Evolutionary conservation across 1,140 invertebrate genomes (phyloP), one percentile per base, ranked within the genome.

Genomic region (Heliconius eleuchia): DNA sequence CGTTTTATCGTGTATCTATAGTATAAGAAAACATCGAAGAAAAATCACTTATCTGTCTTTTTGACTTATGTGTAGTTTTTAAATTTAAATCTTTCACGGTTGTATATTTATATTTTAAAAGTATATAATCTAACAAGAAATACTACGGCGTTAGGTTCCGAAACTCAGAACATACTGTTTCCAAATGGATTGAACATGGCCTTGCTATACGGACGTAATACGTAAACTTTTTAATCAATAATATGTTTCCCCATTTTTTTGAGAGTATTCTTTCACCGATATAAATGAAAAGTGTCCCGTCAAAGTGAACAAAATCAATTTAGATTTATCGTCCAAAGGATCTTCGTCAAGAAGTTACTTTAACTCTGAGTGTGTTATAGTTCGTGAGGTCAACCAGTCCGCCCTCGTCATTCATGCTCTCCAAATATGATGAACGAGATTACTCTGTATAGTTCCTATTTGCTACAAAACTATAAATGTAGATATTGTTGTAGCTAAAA

Each of bases 271-370:
- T 30, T 66, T 66, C 16, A 30, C n/a, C 60, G 5, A 66, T 30
- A 27, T 13, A 66, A 27, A 66, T 66, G 30, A 66, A 66, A 66
- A 3, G 27, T 30, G 60, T 8, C 23, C 1, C 13, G 11, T 66
- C 11, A 27, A 57, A 57, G 23, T 66, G 60, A 66, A 27, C 60
- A 30, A 66, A 57, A 66, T 66, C 60, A 30, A 66, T 27, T 66
- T 66, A 30, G 60, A 66, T 66, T 66, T 66, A 66, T 66, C 60
- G 27, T 27, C 23, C 27, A 66, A 13, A 66, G 60, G 60, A 66
- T 66, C 60, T 27, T 30, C 60, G 60, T 66, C 60, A 66, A 66
- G 60, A 66, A 66, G 60, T 66, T 66, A 66, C 60, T 57, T 57
- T 66, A 66, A 66, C 60, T 66, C 27, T 11, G 13, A 66, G 60